These are phyloP conservation scores for Thermophis baileyi DNA, from an alignment of 2,113 vertebrate species.

Conservation along the genomic window DNA sequence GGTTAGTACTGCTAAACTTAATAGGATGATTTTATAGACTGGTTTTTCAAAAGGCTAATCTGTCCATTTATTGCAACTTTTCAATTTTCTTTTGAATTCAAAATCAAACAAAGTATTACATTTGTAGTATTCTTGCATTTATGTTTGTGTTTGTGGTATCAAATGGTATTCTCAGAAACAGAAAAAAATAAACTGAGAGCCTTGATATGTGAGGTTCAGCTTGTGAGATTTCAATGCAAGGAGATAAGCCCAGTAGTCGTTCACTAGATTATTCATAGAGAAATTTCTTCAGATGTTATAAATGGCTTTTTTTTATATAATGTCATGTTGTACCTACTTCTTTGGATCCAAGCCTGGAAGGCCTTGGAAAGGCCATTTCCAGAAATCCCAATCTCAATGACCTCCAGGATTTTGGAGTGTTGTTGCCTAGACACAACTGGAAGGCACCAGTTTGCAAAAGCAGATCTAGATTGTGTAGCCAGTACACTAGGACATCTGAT, in stretches of 20 bases:
- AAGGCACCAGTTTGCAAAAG: neutral
- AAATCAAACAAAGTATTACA: neutral
- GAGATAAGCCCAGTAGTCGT: neutral
- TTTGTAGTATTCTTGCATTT: neutral
- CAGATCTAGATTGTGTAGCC: neutral
- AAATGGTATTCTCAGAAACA: neutral
- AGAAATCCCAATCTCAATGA: neutral
- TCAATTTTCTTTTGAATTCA: neutral
- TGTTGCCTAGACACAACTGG: neutral
- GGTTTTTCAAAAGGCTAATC: neutral
- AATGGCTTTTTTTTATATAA: neutral
- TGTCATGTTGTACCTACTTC: neutral
- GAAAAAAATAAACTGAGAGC: neutral
- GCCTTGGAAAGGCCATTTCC: neutral
- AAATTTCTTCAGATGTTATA: neutral
- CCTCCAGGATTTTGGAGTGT: neutral
- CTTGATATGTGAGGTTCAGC: neutral
- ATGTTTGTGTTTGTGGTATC: neutral
- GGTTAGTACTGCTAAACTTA: neutral
- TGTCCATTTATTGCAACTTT: neutral
- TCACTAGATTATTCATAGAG: neutral
- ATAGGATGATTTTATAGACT: neutral
- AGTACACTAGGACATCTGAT: neutral
- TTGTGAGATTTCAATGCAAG: neutral
- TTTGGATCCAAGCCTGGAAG: neutral